Evolutionary conservation across 2,888 invertebrate species (phyloP).

Genomic region (Pseudoips prasinana): DNA sequence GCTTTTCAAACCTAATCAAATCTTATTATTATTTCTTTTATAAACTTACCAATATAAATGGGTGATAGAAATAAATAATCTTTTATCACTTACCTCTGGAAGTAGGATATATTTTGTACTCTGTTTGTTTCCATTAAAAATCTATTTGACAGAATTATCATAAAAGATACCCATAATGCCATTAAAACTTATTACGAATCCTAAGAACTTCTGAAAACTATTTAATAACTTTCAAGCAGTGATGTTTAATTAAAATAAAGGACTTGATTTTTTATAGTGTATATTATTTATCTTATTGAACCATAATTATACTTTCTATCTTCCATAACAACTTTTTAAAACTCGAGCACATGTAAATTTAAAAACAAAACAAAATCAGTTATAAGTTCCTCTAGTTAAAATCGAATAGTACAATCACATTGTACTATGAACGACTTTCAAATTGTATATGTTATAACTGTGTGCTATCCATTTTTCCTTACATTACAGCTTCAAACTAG

Average conservation of each 20-base stretch:
- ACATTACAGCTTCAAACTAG: not conserved
- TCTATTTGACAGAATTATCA: no score
- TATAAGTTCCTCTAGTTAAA: slow-evolving; percentile 33
- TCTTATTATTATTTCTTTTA: no score
- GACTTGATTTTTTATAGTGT: slow-evolving; percentile 10
- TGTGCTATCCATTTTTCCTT: not conserved
- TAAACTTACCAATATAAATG: no score
- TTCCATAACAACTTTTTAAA: slow-evolving; percentile 35
- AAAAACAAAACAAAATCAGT: slow-evolving; percentile 53
- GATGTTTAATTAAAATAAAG: slow-evolving; percentile 11
- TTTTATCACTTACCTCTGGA: no score
- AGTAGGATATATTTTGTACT: no score
- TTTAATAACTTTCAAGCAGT: slow-evolving; percentile 6
- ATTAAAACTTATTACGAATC: not conserved
- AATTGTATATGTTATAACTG: slow-evolving; percentile 7
- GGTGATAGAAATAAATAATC: no score
- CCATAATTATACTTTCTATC: slow-evolving; percentile 31
- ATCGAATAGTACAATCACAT: slow-evolving; percentile 45
- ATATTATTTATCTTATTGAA: slow-evolving; percentile 32
- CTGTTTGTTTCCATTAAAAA: no score
- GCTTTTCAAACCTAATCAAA: no score
- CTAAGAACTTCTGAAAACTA: slow-evolving; percentile 1
- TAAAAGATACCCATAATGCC: not conserved
- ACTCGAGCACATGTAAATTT: slow-evolving; percentile 45
- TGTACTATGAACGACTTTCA: slow-evolving; percentile 19